phyloP scores from a whole-genome alignment of 64 coral and sea anemone genomes.

The Acropora tenuis region DNA sequence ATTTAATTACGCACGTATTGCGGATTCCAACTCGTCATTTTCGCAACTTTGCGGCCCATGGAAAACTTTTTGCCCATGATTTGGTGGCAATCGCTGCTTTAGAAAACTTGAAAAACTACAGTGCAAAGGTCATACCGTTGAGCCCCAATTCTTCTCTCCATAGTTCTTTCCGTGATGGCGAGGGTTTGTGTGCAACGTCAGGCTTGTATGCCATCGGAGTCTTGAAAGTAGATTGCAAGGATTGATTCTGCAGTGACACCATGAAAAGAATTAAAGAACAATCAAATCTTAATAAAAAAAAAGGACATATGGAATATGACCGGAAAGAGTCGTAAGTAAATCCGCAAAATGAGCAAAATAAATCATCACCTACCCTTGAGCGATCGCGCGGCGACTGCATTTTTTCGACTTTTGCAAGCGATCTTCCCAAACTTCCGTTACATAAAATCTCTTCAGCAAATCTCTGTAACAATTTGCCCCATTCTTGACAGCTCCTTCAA shows the following conservation, averaged over 20 bases:
- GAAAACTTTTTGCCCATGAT: neutral
- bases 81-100: neutral
- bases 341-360: neutral
- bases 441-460: too few species aligned
- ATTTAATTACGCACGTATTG: too few species aligned
- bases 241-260: neutral
- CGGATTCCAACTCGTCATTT: neutral
- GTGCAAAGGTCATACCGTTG: slow-evolving; percentile 52
- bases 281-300: neutral
- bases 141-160: slow-evolving; percentile 92
- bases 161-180: slow-evolving; percentile 91
- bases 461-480: neutral
- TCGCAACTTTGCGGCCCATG: neutral
- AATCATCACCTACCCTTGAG: neutral
- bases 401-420: neutral
- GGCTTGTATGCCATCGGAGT: slow-evolving; percentile 91
- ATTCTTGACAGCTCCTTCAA: too few species aligned
- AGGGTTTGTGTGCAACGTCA: slow-evolving; percentile 70
- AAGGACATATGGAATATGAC: neutral
- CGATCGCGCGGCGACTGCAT: neutral
- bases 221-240: slow-evolving; percentile 52
- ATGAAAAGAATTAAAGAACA: neutral
- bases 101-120: neutral
- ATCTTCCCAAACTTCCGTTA: too few species aligned
- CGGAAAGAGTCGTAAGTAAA: neutral